Base-by-base conservation (phyloP, 2,888 invertebrate genomes). In the Cephus spinipes region DNA sequence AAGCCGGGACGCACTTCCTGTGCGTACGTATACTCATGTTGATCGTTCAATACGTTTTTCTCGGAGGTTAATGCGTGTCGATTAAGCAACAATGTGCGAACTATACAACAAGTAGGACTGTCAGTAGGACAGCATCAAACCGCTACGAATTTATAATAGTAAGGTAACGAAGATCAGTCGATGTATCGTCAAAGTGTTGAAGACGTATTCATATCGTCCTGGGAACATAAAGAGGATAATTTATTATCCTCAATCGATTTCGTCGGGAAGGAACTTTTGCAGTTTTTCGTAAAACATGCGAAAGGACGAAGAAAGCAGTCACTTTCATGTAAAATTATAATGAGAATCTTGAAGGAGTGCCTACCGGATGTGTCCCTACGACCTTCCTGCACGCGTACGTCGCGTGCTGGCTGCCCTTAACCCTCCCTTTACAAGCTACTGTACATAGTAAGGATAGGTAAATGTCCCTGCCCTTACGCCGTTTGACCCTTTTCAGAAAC, bases 81-180 rank as follows among this genome's bases (percentile, higher is more conserved):
- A 12, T 31, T 30, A 30, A 71, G 23, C 55, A 55, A 55, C 23
- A 15, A 40, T 40, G 55, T 55, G 23, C 9, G 55, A 23, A 55
- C 23, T 55, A 2, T 55, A 55, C 9, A 55, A 55, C 6, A 15
- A 23, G 40, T 40, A 40, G 15, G 4, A 23, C 15, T 40, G 40
- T 9, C 31, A 31, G 31, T 31, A 31, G 31, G 31, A 31, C 9
- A 55, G 23, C 23, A 55, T 55, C 23, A 55, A 23, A 9, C 55
- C 55, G 23, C 23, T 23, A 55, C 9, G 23, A 23, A 55, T 55
- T 55, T 55, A 23, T 23, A 35, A 33, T 32, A 68, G 31, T 69
- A 34, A 36, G 35, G 71, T 80, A 80, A 81, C 71, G 80, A 81
- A 79, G 81, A 81, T 80, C 79, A 79, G 77, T 80, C 71, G 80